phyloP scores from a whole-genome alignment of 2,113 vertebrate species.

The Gopherus flavomarginatus region DNA sequence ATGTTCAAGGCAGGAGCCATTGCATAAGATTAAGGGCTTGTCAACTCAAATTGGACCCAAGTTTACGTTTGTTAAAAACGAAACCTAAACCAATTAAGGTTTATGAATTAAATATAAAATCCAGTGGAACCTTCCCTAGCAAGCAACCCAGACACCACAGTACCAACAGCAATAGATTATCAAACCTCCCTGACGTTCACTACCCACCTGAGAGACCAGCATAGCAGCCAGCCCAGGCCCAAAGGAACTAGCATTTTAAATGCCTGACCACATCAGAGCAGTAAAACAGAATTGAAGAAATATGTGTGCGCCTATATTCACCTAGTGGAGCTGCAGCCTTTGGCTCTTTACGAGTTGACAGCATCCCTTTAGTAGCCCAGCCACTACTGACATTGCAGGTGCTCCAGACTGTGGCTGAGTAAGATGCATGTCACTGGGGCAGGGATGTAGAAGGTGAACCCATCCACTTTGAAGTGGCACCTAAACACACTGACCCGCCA shows the following conservation, averaged over 20 bases:
- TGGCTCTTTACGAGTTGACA: neutral
- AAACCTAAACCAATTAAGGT: fast-evolving
- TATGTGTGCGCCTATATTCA: neutral
- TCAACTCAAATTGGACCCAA: fast-evolving
- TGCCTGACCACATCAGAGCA: fast-evolving
- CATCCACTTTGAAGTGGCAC: fast-evolving
- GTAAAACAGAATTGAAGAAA: fast-evolving
- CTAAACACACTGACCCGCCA: neutral
- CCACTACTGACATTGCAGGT: fast-evolving
- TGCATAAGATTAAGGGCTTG: neutral
- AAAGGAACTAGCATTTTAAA: neutral
- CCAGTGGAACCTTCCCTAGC: neutral
- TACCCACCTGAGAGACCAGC: neutral
- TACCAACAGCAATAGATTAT: neutral
- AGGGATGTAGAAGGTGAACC: neutral
- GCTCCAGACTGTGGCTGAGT: neutral
- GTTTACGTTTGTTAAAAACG: neutral
- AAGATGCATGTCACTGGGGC: neutral
- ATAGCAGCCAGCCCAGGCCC: fast-evolving
- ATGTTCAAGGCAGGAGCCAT: neutral
- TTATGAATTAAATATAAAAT: neutral
- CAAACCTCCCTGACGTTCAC: neutral
- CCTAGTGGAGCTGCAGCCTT: fast-evolving
- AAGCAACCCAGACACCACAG: fast-evolving
- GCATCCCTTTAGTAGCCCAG: neutral